A percentile compares a stretch with the other conserved stretches of the same genome.
These are phyloP conservation scores for Caenorhabditis sp. DNA, from an alignment of 2,888 invertebrate species.

Conservation along the genomic window DNA sequence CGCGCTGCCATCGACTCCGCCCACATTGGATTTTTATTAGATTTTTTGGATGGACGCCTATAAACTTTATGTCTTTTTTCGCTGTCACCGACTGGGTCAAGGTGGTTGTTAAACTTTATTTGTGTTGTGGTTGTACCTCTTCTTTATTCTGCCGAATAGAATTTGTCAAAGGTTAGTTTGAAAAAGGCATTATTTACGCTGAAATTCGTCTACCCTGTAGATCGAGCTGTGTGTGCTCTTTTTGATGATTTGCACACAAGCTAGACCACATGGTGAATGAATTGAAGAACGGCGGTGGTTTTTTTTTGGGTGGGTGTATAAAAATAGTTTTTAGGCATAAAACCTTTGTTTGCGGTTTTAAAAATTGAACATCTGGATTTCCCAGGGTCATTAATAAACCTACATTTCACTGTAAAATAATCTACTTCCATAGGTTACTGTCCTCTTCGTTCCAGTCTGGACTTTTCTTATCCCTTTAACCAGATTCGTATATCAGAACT, in stretches of 20 bases:
- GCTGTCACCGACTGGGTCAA: neutral
- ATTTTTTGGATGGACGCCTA: neutral
- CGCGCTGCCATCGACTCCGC: conserved; percentile 1
- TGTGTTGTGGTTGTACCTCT: neutral
- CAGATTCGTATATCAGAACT: too few species aligned
- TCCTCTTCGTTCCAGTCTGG: too few species aligned
- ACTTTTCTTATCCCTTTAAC: too few species aligned
- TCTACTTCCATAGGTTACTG: too few species aligned
- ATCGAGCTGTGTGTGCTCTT: conserved; percentile 42
- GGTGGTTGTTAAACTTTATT: neutral
- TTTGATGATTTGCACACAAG: conserved; percentile 17
- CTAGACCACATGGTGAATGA: conserved; percentile 41
- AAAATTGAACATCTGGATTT: too few species aligned
- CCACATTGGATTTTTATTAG: conserved; percentile 3
- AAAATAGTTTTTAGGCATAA: too few species aligned
- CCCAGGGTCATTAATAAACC: too few species aligned
- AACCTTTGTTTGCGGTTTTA: too few species aligned
- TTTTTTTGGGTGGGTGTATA: neutral
- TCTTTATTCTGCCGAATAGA: too few species aligned
- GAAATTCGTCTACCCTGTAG: conserved; percentile 40
- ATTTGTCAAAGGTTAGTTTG: neutral
- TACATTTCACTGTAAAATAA: too few species aligned
- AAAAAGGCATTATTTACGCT: neutral
- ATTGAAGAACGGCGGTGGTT: neutral
- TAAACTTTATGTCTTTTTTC: conserved; percentile 2